Evolutionary conservation across 2,113 vertebrate species (phyloP), one percentile per base, ranked within the genome.

Genomic region (Rhabdornis inornatus): DNA sequence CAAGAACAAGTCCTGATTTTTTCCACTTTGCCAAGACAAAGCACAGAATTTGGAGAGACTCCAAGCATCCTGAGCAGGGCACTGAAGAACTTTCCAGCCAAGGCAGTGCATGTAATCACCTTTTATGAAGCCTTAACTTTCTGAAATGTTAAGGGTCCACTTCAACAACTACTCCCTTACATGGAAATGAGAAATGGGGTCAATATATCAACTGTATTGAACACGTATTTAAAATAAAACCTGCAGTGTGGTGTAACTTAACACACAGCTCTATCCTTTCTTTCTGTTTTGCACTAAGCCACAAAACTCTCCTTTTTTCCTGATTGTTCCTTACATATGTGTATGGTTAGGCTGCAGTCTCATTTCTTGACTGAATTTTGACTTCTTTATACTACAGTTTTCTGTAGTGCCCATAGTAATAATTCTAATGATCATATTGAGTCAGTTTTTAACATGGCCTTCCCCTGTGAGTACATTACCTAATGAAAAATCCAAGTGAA

Each of bases 241-340:
- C n/a, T 90, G 71, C 44, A 53, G 64, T 57, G 57, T 20, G 18
- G 17, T 68, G 16, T 47, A 78, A 81, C 31, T 83, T 83, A 91
- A 66, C 63, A 64, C 33, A 57, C 6, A 44, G 57, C 59, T 74
- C 64, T 78, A 56, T 59, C 64, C 60, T 66, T 87, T 44, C 81
- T 94, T 96, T 90, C 83, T 87, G 35, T 83, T 96, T 90, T 76
- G 72, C 64, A 76, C 31, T 74, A 84, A 89, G 76, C 88, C 86
- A 87, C 88, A 95, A 44, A 42, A 63, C 22, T 9, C 35, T 70
- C 24, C 12, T 55, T 87, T 68, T 65, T 59, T 83, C 21, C 64
- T 64, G 28, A 57, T 35, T 69, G 64, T 52, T 87, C 47, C 78
- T 93, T 70, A 80, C 23, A 31, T 63, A 70, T 59, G 49, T 60